phyloP scores from a whole-genome alignment of 2,888 invertebrate genomes.

The Sipha maydis region DNA sequence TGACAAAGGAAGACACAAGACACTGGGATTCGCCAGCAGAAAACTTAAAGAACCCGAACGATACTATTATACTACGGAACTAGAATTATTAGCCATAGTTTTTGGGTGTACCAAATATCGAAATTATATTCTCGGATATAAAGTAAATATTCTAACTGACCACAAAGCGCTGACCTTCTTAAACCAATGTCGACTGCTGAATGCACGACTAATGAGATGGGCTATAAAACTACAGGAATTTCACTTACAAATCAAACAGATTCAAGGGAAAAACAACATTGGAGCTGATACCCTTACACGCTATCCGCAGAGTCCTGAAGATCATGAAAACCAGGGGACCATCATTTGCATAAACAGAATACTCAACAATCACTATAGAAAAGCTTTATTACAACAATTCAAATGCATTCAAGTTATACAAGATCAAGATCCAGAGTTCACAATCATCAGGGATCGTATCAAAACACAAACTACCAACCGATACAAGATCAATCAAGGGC shows the following conservation, averaged over 20 bases:
- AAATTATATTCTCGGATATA: conserved; percentile 36
- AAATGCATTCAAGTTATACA: no score
- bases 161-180: conserved; percentile 32
- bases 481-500: no score
- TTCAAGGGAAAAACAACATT: neutral
- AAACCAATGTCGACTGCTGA: neutral
- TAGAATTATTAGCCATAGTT: conserved; percentile 42
- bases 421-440: no score
- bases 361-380: neutral
- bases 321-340: neutral
- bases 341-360: neutral
- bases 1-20: neutral
- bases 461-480: no score
- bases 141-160: conserved; percentile 14
- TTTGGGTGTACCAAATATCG: conserved; percentile 29
- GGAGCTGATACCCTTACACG: neutral
- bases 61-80: conserved; percentile 28
- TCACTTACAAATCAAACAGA: neutral
- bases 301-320: neutral
- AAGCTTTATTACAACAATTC: no score
- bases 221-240: neutral
- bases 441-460: no score
- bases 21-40: conserved; percentile 5
- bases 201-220: neutral
- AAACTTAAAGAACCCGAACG: neutral